phyloP scores from a whole-genome alignment of 2,888 invertebrate genomes.

The Camponotus fellah region DNA sequence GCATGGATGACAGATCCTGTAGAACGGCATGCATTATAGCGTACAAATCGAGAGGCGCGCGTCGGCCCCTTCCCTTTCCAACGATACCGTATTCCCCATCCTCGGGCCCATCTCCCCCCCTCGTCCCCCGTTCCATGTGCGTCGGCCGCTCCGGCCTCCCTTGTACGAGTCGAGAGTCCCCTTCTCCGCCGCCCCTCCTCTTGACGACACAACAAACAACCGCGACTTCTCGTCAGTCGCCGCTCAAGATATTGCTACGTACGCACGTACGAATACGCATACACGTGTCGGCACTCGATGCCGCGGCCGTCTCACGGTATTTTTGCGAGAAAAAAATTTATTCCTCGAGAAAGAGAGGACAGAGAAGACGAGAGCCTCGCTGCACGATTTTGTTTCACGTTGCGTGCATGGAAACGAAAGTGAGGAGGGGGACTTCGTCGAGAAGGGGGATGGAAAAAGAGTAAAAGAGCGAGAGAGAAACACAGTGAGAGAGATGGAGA shows the following conservation, averaged over 20 bases:
- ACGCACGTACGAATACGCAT: constrained; percentile 50
- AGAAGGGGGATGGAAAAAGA: constrained; percentile 43
- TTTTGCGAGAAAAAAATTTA: constrained; percentile 54
- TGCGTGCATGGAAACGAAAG: constrained; percentile 25
- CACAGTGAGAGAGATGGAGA: not conserved
- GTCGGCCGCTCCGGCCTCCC: constrained; percentile 59
- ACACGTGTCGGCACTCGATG: constrained; percentile 38
- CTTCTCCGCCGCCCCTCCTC: constrained; percentile 52
- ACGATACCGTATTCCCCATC: constrained; percentile 27
- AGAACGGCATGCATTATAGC: constrained; percentile 24
- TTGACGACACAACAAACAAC: constrained; percentile 72
- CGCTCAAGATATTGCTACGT: constrained; percentile 73
- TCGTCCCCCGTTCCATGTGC: not conserved
- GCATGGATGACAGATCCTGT: not conserved
- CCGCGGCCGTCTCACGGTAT: constrained; percentile 39
- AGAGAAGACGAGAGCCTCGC: not conserved
- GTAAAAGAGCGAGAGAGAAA: constrained; percentile 30
- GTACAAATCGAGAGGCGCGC: not conserved
- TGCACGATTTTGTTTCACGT: constrained; percentile 43
- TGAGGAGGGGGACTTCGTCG: constrained; percentile 10
- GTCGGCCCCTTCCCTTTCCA: constrained; percentile 18
- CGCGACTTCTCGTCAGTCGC: constrained; percentile 75
- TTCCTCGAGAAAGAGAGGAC: not conserved
- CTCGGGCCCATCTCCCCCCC: constrained; percentile 7
- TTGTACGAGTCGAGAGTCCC: constrained; percentile 32